Percentiles rank a stretch among this genome's conserved stretches.
Evolutionary conservation across 2,888 invertebrate genomes (phyloP).

Genomic region (Aromia moschata): DNA sequence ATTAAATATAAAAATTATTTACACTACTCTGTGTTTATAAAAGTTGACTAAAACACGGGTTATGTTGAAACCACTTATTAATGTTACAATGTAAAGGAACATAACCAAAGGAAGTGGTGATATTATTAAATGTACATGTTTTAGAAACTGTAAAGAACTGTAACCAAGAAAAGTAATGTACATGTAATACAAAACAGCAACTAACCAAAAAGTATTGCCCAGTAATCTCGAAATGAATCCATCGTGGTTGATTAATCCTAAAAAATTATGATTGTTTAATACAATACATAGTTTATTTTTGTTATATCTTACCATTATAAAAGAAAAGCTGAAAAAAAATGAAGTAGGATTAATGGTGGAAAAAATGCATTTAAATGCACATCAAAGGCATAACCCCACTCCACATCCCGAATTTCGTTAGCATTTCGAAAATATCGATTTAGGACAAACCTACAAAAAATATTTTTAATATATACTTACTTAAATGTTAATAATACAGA

Average conservation of each 20-base stretch:
- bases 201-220: constrained; percentile 93
- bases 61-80: constrained; percentile 85
- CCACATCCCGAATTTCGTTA: constrained; percentile 79
- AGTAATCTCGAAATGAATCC: constrained; percentile 84
- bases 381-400: constrained; percentile 99
- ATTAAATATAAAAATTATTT: constrained; percentile 44
- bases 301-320: constrained; percentile 74
- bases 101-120: constrained; percentile 83
- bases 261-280: constrained; percentile 16
- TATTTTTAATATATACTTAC: too few species aligned
- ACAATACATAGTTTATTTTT: constrained; percentile 18
- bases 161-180: constrained; percentile 98
- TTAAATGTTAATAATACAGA: too few species aligned
- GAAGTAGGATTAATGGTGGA: constrained; percentile 91
- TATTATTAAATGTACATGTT: constrained; percentile 84
- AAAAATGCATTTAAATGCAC: constrained; percentile 98
- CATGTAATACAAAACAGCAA: constrained; percentile 89
- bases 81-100: constrained; percentile 79
- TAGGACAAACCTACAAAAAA: constrained; percentile 74
- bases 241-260: constrained; percentile 80
- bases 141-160: constrained; percentile 87
- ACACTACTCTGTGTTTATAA: constrained; percentile 82
- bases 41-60: constrained; percentile 83
- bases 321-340: constrained; percentile 91
- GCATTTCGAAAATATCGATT: constrained; percentile 80